Evolutionary conservation across 1,140 invertebrate species (phyloP).

Genomic region (Lepidotrigona ventralis): DNA sequence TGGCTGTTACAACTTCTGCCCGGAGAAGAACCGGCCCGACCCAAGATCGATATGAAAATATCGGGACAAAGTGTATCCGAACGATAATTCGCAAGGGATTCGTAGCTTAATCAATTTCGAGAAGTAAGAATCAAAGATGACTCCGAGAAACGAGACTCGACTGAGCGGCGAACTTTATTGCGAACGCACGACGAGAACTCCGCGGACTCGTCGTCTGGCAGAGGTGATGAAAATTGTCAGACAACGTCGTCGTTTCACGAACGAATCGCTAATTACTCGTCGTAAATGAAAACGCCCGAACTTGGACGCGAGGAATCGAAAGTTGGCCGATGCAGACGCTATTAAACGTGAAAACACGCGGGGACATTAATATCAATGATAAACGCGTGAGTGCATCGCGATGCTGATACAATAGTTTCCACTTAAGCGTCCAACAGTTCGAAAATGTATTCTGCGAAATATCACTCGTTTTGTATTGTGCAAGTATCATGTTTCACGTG

Average conservation of each 20-base stretch:
- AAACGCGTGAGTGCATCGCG: too few species aligned
- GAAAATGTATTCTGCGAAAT: too few species aligned
- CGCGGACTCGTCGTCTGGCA: background rate
- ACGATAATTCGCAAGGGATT: background rate
- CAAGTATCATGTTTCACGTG: too few species aligned
- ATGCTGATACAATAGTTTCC: too few species aligned
- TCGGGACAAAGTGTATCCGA: background rate
- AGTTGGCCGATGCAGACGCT: background rate
- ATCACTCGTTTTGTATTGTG: too few species aligned
- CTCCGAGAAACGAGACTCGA: background rate
- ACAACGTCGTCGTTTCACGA: conserved; percentile 5
- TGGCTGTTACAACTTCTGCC: too few species aligned
- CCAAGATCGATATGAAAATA: background rate
- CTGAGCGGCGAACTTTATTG: background rate
- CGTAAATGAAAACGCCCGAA: too few species aligned
- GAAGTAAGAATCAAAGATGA: background rate
- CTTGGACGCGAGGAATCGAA: background rate
- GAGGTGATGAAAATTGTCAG: conserved; percentile 3
- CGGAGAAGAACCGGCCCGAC: too few species aligned
- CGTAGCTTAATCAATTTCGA: background rate
- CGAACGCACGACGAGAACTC: background rate
- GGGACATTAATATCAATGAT: too few species aligned
- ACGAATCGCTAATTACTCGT: background rate
- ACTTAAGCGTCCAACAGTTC: too few species aligned
- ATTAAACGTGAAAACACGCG: background rate